phyloP scores from a whole-genome alignment of 2,113 vertebrate species.

The Campylomormyrus tamandua region DNA sequence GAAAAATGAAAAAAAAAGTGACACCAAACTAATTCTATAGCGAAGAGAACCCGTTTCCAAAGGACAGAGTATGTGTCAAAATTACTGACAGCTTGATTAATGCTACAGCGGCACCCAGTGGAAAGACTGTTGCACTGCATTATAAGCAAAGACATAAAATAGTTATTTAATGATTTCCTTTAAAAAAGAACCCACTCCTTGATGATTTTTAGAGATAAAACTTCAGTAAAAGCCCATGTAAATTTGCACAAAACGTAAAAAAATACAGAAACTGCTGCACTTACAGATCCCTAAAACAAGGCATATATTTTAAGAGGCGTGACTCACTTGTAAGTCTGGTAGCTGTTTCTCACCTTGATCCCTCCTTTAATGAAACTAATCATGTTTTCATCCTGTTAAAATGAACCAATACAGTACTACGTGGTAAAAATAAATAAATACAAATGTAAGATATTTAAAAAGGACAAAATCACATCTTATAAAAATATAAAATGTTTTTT shows the following conservation, averaged over 20 bases:
- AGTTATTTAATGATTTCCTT: not conserved
- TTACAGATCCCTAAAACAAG: not conserved
- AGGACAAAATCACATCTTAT: not conserved
- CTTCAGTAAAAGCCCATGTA: not conserved
- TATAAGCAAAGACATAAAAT: not conserved
- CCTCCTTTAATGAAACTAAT: slow-evolving; percentile 75
- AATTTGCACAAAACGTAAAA: not conserved
- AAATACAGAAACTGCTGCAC: not conserved
- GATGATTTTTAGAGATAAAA: not conserved
- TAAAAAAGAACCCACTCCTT: not conserved
- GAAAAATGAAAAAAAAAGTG: not conserved
- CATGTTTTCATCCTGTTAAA: slow-evolving; percentile 72
- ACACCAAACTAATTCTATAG: not conserved
- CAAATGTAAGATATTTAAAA: not conserved
- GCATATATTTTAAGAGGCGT: not conserved
- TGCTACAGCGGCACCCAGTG: not conserved
- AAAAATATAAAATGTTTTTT: not conserved
- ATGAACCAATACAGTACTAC: not conserved
- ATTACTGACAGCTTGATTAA: not conserved
- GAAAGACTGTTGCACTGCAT: not conserved
- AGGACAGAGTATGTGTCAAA: not conserved
- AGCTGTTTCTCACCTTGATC: slow-evolving; percentile 66
- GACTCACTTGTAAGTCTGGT: slow-evolving; percentile 71
- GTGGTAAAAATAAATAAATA: not conserved
- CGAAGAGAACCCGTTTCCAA: not conserved